A percentile compares a stretch with the other conserved stretches of the same genome.
Evolutionary conservation across 2,797 vertebrate species (phyloP).

Genomic region (Carcharodon carcharias): DNA sequence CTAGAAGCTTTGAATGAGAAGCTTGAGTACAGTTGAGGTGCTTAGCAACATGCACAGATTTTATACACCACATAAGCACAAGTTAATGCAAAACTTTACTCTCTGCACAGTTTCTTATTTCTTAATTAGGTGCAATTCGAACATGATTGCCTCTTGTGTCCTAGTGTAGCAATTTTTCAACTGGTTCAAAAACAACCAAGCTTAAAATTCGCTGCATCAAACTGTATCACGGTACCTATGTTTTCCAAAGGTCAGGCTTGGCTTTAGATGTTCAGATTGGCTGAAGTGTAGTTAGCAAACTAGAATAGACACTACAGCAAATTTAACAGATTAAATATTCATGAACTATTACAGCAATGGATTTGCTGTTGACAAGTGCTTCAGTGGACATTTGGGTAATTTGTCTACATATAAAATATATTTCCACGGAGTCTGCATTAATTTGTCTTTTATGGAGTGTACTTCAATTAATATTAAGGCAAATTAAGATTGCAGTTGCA

Average conservation of each 20-base stretch:
- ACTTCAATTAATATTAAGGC: too few relatives aligned
- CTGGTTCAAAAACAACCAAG: background rate
- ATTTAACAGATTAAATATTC: background rate
- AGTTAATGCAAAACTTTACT: background rate
- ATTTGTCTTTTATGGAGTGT: background rate
- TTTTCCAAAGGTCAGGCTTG: background rate
- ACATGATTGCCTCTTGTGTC: background rate
- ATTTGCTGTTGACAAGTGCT: background rate
- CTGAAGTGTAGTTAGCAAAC: background rate
- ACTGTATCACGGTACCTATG: too few relatives aligned
- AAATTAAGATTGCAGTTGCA: background rate
- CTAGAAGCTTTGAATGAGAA: background rate
- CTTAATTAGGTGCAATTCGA: background rate
- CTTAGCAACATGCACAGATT: background rate
- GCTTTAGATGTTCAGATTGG: background rate
- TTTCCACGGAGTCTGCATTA: background rate
- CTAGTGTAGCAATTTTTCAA: background rate
- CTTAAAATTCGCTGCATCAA: background rate
- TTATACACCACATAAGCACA: background rate
- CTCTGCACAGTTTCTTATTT: background rate
- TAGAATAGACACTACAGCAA: background rate
- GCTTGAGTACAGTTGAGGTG: background rate
- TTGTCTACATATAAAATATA: background rate
- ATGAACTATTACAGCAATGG: background rate
- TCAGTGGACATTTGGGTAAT: background rate